Evolutionary conservation across 2,113 vertebrate genomes (phyloP).

Genomic region (Cephalophus harveyi): DNA sequence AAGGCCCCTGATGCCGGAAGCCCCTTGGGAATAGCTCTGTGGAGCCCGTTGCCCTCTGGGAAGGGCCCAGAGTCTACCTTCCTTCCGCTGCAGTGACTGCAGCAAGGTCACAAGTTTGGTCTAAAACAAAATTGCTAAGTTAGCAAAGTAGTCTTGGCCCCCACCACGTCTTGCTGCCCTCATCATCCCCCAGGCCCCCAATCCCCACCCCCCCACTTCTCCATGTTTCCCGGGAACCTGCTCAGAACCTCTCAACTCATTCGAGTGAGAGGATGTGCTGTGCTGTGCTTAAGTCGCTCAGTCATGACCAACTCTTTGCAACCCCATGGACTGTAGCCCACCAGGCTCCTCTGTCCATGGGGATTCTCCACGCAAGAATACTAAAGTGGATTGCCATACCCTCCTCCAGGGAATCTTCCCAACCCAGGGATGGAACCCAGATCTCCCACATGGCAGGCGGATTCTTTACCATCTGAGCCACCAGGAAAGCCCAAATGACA

Average conservation of each 20-base stretch:
- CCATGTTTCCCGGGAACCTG: accelerated
- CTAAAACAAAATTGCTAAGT: not conserved
- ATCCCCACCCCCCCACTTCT: not conserved
- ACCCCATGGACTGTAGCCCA: not conserved
- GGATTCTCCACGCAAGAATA: not conserved
- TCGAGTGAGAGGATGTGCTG: not conserved
- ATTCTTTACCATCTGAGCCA: not conserved
- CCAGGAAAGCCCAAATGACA: too few species aligned
- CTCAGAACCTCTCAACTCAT: not conserved
- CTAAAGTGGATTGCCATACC: not conserved
- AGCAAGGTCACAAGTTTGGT: not conserved
- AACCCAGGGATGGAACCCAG: not conserved
- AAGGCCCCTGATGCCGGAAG: not conserved
- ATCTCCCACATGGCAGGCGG: not conserved
- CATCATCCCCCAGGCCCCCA: not conserved
- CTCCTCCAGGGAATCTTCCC: not conserved
- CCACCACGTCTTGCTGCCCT: not conserved
- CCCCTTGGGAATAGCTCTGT: not conserved
- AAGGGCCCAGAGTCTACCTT: not conserved
- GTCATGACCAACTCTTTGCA: not conserved
- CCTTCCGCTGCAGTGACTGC: not conserved
- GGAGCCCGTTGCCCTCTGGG: not conserved
- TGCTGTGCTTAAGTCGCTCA: not conserved
- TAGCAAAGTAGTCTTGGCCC: not conserved
- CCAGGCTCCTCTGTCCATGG: not conserved